Conservation (phyloP, 2,797 vertebrate species). For the Eulemur albifrons region DNA sequence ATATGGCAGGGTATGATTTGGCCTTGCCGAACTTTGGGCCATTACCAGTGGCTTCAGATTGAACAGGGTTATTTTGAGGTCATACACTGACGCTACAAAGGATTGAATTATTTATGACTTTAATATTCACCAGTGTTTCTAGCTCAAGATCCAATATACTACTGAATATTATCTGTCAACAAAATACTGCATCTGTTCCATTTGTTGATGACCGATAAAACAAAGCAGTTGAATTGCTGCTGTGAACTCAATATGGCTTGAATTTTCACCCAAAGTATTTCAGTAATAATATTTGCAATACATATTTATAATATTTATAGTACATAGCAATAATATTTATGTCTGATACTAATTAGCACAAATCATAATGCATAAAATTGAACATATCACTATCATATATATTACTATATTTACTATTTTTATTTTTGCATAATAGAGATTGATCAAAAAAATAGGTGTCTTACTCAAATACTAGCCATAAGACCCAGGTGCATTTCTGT, state of each 20-base stretch:
- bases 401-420: slow-evolving; percentile 27
- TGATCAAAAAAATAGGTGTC: background rate
- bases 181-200: slow-evolving; percentile 74
- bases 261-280: slow-evolving; percentile 45
- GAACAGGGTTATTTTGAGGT: slow-evolving; percentile 77
- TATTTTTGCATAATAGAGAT: slow-evolving; percentile 36
- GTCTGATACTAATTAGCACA: background rate
- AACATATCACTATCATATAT: background rate
- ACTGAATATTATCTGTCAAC: slow-evolving; percentile 77
- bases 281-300: slow-evolving; percentile 9
- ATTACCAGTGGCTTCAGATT: slow-evolving; percentile 72
- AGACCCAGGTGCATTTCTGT: background rate
- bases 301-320: background rate
- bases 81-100: slow-evolving; percentile 69
- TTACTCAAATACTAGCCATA: slow-evolving; percentile 30
- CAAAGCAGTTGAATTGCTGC: slow-evolving; percentile 62
- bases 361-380: slow-evolving; percentile 31
- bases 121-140: slow-evolving; percentile 78
- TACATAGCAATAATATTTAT: background rate
- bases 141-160: slow-evolving; percentile 72
- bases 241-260: slow-evolving; percentile 50
- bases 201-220: slow-evolving; percentile 71
- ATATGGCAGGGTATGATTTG: slow-evolving; percentile 73
- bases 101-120: slow-evolving; percentile 81
- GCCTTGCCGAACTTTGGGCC: slow-evolving; percentile 70